phyloP scores from a whole-genome alignment of 2,888 invertebrate species.

The Rutpela maculata region DNA sequence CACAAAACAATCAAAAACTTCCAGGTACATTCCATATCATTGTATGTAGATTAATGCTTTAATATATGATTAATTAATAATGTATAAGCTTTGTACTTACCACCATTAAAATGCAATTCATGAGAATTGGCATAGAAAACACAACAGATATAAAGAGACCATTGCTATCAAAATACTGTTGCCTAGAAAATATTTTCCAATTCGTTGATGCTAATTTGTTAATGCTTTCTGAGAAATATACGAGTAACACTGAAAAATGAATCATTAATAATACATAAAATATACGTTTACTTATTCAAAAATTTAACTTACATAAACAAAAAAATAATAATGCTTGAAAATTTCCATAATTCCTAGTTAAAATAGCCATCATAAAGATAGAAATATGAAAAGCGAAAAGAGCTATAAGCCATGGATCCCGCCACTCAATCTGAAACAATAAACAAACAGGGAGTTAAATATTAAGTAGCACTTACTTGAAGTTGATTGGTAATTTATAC shows the following conservation, averaged over 20 bases:
- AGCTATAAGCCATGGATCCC: conserved; percentile 90
- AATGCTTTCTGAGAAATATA: conserved; percentile 93
- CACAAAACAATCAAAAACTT: too few relatives aligned
- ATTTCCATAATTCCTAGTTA: conserved; percentile 90
- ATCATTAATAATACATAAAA: conserved; percentile 4
- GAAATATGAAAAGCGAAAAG: conserved; percentile 85
- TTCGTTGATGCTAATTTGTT: conserved; percentile 92
- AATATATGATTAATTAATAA: neutral
- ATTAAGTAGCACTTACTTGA: too few relatives aligned
- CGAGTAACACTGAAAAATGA: conserved; percentile 83
- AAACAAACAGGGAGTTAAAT: neutral
- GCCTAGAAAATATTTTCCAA: conserved; percentile 91
- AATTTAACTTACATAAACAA: conserved; percentile 82
- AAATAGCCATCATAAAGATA: conserved; percentile 85
- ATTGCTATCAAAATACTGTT: conserved; percentile 96
- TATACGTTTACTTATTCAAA: conserved; percentile 8
- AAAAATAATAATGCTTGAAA: conserved; percentile 91
- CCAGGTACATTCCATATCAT: neutral
- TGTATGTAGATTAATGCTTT: neutral
- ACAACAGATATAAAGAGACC: conserved; percentile 95
- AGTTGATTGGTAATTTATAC: too few relatives aligned
- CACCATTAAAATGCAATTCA: conserved; percentile 95
- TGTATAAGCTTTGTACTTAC: conserved; percentile 81
- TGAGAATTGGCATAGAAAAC: conserved; percentile 93
- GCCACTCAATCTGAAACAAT: conserved; percentile 88